Percentiles rank a stretch among this genome's conserved stretches.
phyloP scores from a whole-genome alignment of 1,140 invertebrate species.

The Andrena cerasifolii region DNA sequence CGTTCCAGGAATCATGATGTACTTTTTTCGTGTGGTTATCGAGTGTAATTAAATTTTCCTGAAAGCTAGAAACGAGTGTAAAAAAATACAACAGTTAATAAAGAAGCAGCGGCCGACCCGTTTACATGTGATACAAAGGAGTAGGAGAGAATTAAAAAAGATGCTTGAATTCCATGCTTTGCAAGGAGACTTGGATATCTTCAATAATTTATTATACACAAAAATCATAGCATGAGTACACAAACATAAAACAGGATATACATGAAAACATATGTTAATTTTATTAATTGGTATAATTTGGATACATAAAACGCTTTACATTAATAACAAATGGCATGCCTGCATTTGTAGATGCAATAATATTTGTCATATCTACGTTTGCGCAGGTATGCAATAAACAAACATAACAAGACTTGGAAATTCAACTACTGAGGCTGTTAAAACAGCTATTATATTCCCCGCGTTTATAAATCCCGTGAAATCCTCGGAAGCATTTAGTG shows the following conservation, averaged over 20 bases:
- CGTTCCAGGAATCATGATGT: conserved; percentile 75
- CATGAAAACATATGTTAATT: neutral
- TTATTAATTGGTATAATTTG: neutral
- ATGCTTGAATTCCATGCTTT: too few relatives aligned
- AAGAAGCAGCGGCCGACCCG: too few relatives aligned
- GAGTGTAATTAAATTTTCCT: conserved; percentile 62
- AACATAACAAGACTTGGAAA: conserved; percentile 1
- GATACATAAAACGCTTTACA: neutral
- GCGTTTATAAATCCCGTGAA: neutral
- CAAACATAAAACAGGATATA: neutral
- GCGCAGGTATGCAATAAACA: conserved; percentile 9
- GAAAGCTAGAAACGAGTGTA: conserved; percentile 65
- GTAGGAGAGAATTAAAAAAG: conserved; percentile 2
- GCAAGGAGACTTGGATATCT: too few relatives aligned
- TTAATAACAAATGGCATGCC: neutral
- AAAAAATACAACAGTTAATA: neutral
- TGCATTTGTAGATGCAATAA: conserved; percentile 22
- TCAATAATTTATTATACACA: neutral
- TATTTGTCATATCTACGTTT: conserved; percentile 21
- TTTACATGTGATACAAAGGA: neutral
- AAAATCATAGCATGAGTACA: neutral
- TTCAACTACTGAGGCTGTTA: too few relatives aligned
- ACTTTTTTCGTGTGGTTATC: conserved; percentile 59
- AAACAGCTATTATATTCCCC: too few relatives aligned
- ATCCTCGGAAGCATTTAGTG: neutral